Conservation (phyloP, 2,113 vertebrate genomes). For the Connochaetes taurinus region DNA sequence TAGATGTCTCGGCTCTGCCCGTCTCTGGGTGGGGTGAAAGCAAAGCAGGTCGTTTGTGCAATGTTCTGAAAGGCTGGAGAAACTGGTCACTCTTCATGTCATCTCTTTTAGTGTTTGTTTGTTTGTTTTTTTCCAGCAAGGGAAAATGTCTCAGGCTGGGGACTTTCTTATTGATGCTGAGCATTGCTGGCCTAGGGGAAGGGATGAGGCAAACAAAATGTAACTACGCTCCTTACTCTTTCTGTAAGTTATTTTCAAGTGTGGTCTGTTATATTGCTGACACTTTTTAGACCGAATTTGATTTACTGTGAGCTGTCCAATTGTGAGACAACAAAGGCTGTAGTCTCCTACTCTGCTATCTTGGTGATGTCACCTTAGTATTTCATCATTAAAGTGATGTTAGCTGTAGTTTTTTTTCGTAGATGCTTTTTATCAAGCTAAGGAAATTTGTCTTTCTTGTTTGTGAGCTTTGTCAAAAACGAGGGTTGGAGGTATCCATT, state of each 20-base stretch:
- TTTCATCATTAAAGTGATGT: background rate
- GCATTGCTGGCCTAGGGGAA: background rate
- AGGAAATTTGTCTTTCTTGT: background rate
- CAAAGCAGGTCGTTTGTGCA: background rate
- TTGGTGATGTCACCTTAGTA: background rate
- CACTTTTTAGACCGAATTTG: background rate
- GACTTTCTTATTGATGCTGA: background rate
- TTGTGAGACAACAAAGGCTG: background rate
- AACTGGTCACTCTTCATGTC: background rate
- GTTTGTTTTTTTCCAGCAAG: background rate
- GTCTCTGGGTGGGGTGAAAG: background rate
- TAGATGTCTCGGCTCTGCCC: background rate
- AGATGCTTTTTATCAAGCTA: background rate
- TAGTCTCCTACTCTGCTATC: background rate
- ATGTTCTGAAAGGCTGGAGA: background rate
- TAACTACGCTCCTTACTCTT: background rate
- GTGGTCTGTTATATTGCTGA: background rate
- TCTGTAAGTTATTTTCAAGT: background rate
- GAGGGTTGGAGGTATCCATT: rapidly evolving
- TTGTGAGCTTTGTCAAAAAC: background rate
- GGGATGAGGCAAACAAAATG: background rate
- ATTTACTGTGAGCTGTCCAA: background rate
- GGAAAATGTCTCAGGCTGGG: background rate
- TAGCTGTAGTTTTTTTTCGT: background rate
- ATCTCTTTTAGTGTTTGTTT: background rate